A percentile compares a stretch with the other conserved stretches of the same genome.
Conservation (phyloP, 2,113 vertebrate genomes). For the Rhodinocichla rosea region DNA sequence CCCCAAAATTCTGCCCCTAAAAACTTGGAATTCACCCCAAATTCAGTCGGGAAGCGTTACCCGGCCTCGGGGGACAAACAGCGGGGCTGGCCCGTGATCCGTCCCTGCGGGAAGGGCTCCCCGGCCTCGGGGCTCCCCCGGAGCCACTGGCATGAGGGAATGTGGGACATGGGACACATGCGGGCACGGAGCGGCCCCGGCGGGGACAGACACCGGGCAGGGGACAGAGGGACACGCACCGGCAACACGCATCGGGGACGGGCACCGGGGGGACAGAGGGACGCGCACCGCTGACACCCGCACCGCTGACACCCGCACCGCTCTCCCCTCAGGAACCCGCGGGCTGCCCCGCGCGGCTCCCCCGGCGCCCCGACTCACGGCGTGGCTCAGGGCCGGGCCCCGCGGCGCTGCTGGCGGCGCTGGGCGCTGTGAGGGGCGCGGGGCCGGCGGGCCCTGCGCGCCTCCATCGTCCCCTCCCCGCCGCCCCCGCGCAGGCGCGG, state of each 20-base stretch:
- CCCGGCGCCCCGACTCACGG: not conserved
- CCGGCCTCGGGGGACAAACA: not conserved
- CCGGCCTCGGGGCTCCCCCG: not conserved
- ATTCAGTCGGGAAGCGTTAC: not conserved
- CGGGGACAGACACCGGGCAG: not conserved
- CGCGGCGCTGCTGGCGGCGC: not conserved
- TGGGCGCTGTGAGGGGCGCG: not conserved
- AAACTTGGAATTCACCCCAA: too few species aligned
- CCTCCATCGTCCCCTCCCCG: not conserved
- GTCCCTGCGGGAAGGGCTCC: not conserved
- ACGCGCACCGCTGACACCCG: too few species aligned
- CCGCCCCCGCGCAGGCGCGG: too few species aligned
- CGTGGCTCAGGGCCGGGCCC: not conserved
- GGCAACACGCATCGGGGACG: not conserved
- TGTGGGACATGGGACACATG: not conserved
- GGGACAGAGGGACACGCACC: not conserved
- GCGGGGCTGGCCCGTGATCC: not conserved
- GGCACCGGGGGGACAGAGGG: not conserved
- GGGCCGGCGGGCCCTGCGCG: too few species aligned
- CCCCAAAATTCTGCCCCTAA: too few species aligned
- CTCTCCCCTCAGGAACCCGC: not conserved
- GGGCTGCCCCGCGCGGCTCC: not conserved
- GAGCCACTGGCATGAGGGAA: not conserved
- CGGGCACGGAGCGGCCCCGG: not conserved
- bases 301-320: not conserved